These are phyloP conservation scores for Neodiprion lecontei DNA, from an alignment of 1,140 invertebrate species.

Conservation along the genomic window DNA sequence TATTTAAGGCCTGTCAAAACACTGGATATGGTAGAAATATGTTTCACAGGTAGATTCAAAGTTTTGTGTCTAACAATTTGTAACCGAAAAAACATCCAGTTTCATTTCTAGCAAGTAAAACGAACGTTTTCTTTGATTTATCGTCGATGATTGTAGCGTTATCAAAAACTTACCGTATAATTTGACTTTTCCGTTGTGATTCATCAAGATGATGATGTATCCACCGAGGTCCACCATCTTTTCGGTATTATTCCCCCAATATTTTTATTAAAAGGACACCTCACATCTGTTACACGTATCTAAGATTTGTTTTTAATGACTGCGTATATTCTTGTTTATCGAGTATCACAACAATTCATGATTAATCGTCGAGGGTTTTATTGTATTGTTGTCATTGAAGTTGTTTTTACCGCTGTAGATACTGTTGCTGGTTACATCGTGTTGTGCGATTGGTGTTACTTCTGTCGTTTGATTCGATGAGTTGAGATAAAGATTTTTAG, in stretches of 20 bases:
- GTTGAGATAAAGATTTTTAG: too few relatives aligned
- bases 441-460: neutral
- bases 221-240: conserved; percentile 91
- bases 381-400: neutral
- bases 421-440: neutral
- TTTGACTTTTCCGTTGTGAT: conserved; percentile 93
- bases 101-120: too few relatives aligned
- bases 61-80: too few relatives aligned
- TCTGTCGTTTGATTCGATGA: too few relatives aligned
- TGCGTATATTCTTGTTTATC: neutral
- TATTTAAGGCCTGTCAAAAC: too few relatives aligned
- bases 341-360: neutral
- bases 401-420: neutral
- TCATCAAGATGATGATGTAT: conserved; percentile 94
- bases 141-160: too few relatives aligned
- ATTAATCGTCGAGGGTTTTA: neutral
- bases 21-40: too few relatives aligned
- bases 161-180: conserved; percentile 80
- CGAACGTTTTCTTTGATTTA: too few relatives aligned
- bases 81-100: too few relatives aligned
- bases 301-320: too few relatives aligned
- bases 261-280: neutral
- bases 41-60: too few relatives aligned
- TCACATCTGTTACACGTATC: neutral
- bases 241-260: conserved; percentile 20